Conservation (phyloP, 2,797 vertebrate species). For the Aplochiton taeniatus region DNA sequence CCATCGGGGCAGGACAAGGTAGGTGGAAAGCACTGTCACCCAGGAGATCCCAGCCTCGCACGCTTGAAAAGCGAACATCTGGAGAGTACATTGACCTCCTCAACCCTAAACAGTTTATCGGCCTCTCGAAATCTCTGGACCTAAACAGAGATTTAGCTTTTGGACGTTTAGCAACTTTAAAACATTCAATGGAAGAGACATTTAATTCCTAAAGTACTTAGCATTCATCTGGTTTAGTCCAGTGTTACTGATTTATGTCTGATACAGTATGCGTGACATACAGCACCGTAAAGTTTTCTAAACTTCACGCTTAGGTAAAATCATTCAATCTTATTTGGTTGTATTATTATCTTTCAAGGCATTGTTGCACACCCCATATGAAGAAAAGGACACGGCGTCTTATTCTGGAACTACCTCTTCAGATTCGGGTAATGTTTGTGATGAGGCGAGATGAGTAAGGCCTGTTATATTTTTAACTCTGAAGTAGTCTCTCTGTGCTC, state of each 20-base stretch:
- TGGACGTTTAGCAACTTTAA: constrained; percentile 17
- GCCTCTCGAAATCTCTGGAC: constrained; percentile 28
- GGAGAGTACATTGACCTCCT: constrained; percentile 73
- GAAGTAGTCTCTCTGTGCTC: not conserved
- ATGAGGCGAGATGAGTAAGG: not conserved
- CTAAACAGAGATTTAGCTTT: constrained; percentile 11
- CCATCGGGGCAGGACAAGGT: constrained; percentile 60
- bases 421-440: constrained; percentile 58
- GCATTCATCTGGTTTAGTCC: too few relatives aligned
- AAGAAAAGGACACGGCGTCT: constrained; percentile 35
- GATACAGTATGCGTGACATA: not conserved
- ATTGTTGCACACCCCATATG: constrained; percentile 48
- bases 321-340: too few relatives aligned
- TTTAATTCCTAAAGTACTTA: too few relatives aligned
- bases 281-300: not conserved
- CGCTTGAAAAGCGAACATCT: constrained; percentile 33
- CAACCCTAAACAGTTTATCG: constrained; percentile 61
- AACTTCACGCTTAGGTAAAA: not conserved
- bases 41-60: constrained; percentile 15
- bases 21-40: constrained; percentile 59
- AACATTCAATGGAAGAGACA: not conserved
- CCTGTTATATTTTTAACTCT: not conserved
- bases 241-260: constrained; percentile 15
- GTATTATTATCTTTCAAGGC: constrained; percentile 45
- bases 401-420: constrained; percentile 49